Percentiles rank a stretch among this genome's conserved stretches.
These are phyloP conservation scores for Spea bombifrons DNA, from an alignment of 2,113 vertebrate genomes.

Conservation along the genomic window DNA sequence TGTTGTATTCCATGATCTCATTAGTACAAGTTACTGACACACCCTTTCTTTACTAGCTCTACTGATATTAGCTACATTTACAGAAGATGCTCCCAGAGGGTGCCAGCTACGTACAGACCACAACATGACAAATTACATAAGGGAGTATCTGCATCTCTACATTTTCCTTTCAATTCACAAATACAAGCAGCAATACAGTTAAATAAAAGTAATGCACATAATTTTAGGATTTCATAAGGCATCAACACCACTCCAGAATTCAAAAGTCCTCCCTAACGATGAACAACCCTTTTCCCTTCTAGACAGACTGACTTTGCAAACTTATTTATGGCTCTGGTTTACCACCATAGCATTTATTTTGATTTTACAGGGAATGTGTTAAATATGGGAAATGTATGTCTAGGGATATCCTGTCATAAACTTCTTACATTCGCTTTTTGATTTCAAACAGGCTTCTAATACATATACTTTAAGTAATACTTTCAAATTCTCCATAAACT, in stretches of 20 bases:
- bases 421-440: neutral
- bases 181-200: neutral
- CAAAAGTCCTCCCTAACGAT: slow-evolving; percentile 4
- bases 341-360: slow-evolving; percentile 2
- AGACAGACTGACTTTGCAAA: slow-evolving; percentile 23
- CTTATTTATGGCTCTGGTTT: neutral
- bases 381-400: neutral
- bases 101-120: slow-evolving; percentile 51
- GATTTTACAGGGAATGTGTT: neutral
- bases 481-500: too few species aligned
- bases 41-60: slow-evolving; percentile 32
- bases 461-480: too few species aligned
- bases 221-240: neutral
- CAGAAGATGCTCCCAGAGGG: neutral
- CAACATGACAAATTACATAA: neutral
- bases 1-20: slow-evolving; percentile 60
- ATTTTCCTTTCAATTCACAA: too few species aligned
- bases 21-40: slow-evolving; percentile 47
- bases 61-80: slow-evolving; percentile 35
- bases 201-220: neutral
- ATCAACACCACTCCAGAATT: neutral
- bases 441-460: neutral
- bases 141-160: too few species aligned
- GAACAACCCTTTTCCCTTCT: slow-evolving; percentile 17
- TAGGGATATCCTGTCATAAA: slow-evolving; percentile 6